Conservation (phyloP, 2,113 vertebrate genomes). For the Clarias macrocephalus region DNA sequence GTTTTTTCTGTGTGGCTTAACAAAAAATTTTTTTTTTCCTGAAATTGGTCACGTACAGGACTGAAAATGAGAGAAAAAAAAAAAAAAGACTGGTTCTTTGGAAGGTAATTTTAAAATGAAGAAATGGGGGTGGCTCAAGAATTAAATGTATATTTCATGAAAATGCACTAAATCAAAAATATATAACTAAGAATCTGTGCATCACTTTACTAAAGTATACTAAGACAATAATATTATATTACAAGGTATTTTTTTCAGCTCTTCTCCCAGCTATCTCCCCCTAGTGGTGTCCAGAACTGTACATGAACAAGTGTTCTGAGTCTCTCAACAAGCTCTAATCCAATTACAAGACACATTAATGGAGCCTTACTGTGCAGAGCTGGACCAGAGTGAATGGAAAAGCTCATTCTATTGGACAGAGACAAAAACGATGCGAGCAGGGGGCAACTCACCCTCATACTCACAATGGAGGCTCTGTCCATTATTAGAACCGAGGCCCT, state of each 20-base stretch:
- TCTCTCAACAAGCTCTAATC: constrained; percentile 56
- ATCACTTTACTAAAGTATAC: neutral
- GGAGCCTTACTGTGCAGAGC: constrained; percentile 50
- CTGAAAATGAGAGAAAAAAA: too few species aligned
- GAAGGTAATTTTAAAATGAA: too few species aligned
- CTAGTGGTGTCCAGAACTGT: constrained; percentile 40
- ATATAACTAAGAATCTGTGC: neutral
- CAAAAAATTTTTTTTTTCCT: too few species aligned
- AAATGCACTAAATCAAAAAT: neutral
- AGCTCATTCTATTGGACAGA: constrained; percentile 47
- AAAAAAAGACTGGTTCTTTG: too few species aligned
- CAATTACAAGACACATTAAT: constrained; percentile 61
- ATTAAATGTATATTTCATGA: neutral
- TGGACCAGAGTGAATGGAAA: constrained; percentile 45
- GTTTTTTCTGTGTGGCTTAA: too few species aligned
- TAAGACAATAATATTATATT: neutral
- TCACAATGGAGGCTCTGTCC: constrained; percentile 61
- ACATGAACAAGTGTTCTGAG: neutral
- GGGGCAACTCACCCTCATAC: constrained; percentile 41
- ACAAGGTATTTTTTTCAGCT: neutral
- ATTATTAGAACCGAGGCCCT: constrained; percentile 54
- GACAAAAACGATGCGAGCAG: constrained; percentile 50
- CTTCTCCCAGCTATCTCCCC: neutral
- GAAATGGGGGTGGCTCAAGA: too few species aligned
- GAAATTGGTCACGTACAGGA: too few species aligned